Percentiles rank a stretch among this genome's conserved stretches.
Evolutionary conservation across 2,888 invertebrate genomes (phyloP).

Genomic region (Stegophylla sp.): DNA sequence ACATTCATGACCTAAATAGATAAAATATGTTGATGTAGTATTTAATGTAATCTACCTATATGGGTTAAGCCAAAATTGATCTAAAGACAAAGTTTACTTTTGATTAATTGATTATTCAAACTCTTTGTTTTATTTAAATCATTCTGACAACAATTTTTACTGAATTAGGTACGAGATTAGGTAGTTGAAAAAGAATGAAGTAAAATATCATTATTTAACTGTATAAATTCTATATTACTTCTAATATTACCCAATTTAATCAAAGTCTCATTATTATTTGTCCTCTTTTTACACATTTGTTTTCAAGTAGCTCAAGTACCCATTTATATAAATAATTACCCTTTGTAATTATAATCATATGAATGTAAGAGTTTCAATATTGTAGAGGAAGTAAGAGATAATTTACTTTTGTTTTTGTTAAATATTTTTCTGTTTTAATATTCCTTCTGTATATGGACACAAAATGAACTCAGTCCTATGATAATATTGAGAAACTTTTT

Average conservation of each 20-base stretch:
- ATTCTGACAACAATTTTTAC: neutral
- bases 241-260: too few species aligned
- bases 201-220: neutral
- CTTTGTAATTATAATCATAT: too few species aligned
- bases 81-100: neutral
- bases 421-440: neutral
- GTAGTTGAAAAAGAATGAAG: neutral
- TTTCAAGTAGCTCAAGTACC: too few species aligned
- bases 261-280: too few species aligned
- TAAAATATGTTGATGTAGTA: conserved; percentile 4
- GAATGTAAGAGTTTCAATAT: too few species aligned
- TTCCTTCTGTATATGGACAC: neutral
- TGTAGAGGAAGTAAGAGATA: too few species aligned
- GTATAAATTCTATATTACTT: neutral
- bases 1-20: conserved; percentile 7
- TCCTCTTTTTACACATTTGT: too few species aligned
- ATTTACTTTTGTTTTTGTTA: too few species aligned
- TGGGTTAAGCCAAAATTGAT: neutral
- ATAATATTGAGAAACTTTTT: neutral
- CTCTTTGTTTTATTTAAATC: neutral
- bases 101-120: neutral
- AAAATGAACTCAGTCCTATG: neutral
- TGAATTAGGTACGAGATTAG: neutral
- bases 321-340: too few species aligned
- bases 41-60: neutral